Conservation (phyloP, 2,888 invertebrate genomes). For the Bombylius major region DNA sequence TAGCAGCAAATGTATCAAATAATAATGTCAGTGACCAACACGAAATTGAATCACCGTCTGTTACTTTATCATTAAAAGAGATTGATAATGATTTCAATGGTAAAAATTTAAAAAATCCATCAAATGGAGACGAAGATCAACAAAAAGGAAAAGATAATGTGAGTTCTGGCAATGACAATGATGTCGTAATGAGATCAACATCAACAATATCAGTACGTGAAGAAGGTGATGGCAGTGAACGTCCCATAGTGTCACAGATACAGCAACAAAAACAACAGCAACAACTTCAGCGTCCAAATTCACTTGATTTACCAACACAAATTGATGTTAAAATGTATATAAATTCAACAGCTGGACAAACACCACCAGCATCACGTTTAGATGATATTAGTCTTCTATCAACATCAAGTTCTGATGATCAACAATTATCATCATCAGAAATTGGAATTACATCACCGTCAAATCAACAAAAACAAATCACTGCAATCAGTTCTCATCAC, state of each 20-base stretch:
- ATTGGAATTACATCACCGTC: slow-evolving; percentile 15
- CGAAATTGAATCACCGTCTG: background rate
- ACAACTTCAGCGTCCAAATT: slow-evolving; percentile 30
- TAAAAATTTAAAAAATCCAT: background rate
- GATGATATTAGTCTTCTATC: slow-evolving; percentile 12
- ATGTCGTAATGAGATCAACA: background rate
- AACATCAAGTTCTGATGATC: slow-evolving; percentile 21
- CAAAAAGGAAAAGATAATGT: background rate
- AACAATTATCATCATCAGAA: slow-evolving; percentile 18
- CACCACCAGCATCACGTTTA: slow-evolving; percentile 22
- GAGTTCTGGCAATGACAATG: background rate
- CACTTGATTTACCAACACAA: slow-evolving; percentile 26
- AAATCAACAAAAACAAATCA: slow-evolving; percentile 27
- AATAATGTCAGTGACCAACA: background rate
- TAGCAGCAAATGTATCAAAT: background rate
- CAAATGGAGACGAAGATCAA: background rate
- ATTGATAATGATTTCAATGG: background rate
- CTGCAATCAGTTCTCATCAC: slow-evolving; percentile 7
- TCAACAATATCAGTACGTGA: background rate
- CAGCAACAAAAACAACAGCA: background rate
- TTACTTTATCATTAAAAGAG: background rate
- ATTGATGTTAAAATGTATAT: background rate
- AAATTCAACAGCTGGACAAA: slow-evolving; percentile 24
- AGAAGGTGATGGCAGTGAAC: background rate
- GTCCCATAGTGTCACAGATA: background rate